A percentile compares a stretch with the other conserved stretches of the same genome.
Evolutionary conservation across 30 jellyfish, hydroid and myxozoan species (phyloP).

Genomic region (Aurelia sp.): DNA sequence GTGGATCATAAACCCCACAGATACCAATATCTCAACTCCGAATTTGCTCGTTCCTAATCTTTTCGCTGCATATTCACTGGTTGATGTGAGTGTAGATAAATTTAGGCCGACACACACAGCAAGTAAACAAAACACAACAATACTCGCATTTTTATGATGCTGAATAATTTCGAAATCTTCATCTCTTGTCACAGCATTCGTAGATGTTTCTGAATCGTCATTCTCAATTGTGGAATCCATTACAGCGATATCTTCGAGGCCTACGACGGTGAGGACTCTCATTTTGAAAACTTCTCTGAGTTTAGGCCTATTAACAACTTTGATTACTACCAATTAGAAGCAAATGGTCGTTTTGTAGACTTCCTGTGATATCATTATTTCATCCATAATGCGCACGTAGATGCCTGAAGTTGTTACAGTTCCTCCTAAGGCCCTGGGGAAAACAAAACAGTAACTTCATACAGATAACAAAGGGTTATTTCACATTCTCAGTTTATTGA

Average conservation of each 20-base stretch:
- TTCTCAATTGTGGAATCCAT: neutral
- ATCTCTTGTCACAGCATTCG: neutral
- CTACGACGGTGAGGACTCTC: constrained; percentile 11
- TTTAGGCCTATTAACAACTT: no score
- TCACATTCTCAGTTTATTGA: no score
- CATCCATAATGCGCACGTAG: no score
- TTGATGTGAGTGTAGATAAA: constrained; percentile 26
- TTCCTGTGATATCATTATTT: no score
- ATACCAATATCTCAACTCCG: constrained; percentile 3
- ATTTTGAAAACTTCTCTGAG: neutral
- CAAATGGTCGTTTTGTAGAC: no score
- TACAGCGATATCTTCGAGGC: constrained; percentile 4
- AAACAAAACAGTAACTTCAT: no score
- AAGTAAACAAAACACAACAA: constrained; percentile 1
- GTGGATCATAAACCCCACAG: constrained; percentile 15
- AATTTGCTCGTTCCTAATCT: neutral
- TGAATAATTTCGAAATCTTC: neutral
- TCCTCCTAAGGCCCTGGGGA: no score
- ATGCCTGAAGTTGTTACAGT: no score
- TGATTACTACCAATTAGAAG: no score
- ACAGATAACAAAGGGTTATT: no score
- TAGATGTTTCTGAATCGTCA: neutral
- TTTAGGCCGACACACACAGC: constrained; percentile 25
- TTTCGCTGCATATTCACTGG: neutral
- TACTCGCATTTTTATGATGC: neutral